phyloP scores from a whole-genome alignment of 2,888 invertebrate genomes.

The Synanthedon vespiformis region DNA sequence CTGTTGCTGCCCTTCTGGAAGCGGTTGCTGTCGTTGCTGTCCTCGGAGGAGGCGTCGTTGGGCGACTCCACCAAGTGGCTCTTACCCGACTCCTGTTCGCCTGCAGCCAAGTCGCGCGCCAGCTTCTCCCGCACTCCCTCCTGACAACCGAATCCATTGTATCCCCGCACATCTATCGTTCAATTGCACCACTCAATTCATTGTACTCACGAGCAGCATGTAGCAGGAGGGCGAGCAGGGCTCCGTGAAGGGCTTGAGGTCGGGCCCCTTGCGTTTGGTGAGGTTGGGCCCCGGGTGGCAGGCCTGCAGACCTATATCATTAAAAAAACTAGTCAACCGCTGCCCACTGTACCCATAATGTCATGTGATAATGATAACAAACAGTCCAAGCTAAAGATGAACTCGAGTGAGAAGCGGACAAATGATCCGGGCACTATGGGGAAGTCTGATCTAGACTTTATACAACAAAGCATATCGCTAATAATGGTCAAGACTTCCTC shows the following conservation, averaged over 20 bases:
- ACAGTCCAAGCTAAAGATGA: neutral
- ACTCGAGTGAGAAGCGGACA: too few species aligned
- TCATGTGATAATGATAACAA: neutral
- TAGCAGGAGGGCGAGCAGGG: constrained; percentile 91
- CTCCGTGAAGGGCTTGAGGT: constrained; percentile 86
- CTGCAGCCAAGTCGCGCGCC: constrained; percentile 75
- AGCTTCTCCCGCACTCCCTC: constrained; percentile 88
- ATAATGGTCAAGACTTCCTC: neutral
- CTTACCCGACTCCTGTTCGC: constrained; percentile 35
- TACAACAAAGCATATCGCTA: too few species aligned
- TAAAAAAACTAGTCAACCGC: too few species aligned
- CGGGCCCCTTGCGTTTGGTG: constrained; percentile 88
- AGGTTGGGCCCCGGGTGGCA: constrained; percentile 93
- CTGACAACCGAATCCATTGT: constrained; percentile 39
- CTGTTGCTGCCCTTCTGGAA: constrained; percentile 74
- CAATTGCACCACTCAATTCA: too few species aligned
- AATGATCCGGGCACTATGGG: too few species aligned
- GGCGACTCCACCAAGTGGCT: constrained; percentile 79
- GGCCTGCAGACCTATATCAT: constrained; percentile 79
- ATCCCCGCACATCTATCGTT: neutral
- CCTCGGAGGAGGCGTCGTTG: constrained; percentile 94
- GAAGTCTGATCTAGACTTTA: too few species aligned
- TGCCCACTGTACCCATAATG: neutral
- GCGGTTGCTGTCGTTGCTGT: constrained; percentile 91
- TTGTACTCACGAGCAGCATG: constrained; percentile 79